Evolutionary conservation across 92 coral and sea anemone genomes (phyloP), one percentile per base, ranked within the genome.

Genomic region (Montipora capitata): DNA sequence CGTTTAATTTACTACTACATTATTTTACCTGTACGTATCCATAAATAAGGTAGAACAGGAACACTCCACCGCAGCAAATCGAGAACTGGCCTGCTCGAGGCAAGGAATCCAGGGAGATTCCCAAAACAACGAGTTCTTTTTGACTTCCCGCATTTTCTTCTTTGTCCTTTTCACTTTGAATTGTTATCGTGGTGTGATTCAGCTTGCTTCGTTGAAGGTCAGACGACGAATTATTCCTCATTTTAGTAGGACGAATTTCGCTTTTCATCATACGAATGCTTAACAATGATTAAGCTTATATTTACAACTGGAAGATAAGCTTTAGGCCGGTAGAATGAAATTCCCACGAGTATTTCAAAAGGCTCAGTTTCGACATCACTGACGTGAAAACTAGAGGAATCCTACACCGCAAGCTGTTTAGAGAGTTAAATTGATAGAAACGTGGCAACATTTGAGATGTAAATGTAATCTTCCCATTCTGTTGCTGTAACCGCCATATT

Each of bases 21-120:
- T 39, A 7, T 73, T 93, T 48, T 38, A 97, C 99, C 94, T 98
- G 99, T 13, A 98, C 96, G 86, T 96, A 96, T 72, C 99, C 99
- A 90, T 98, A 98, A 48, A 98, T 82, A 0, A 98, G 92, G 85
- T 96, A 98, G 85, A 96, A 98, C n/a, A 94, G 58, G 40, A 98
- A 91, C 3, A 98, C 99, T 35, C 99, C 99, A 16, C 94, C 92
- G 89, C 98, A 98, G 54, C 98, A 98, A 68, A 98, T 76, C 20
- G 69, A 85, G 62, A 98, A 90, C 83, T 96, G 98, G n/a, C 82
- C 78, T 40, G 93, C 63, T 71, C 81, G 90, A 9, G 99, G 95
- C 11, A 95, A 83, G 15, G 90, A 79, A 69, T 95, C 94, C 41
- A 97, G 81, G 0, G 96, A 85, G 64, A 95, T 48, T 17, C 99